Evolutionary conservation across 2,113 vertebrate species (phyloP).

Genomic region (cat (Felis catus)): F.catus_Fca126_mat1.0 CM031413.1:141174501-141175000

Average conservation of each 20-base stretch:
- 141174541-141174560: neutral
- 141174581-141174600: neutral
- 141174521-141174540: neutral
- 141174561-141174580: neutral
- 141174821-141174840: too few species aligned
- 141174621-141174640: neutral
- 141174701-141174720: too few species aligned
- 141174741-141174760: too few species aligned
- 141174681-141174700: neutral
- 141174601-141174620: neutral
- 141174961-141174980: neutral
- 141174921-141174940: slow-evolving; percentile 5
- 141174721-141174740: too few species aligned
- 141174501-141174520: neutral
- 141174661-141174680: neutral
- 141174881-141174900: too few species aligned
- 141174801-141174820: too few species aligned
- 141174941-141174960: neutral
- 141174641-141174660: neutral
- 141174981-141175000: neutral
- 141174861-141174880: too few species aligned
- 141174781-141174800: too few species aligned
- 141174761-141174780: too few species aligned
- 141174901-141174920: neutral
- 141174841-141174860: too few species aligned